Evolutionary conservation across 2,888 invertebrate genomes (phyloP).

Genomic region (Abscondita cerata): DNA sequence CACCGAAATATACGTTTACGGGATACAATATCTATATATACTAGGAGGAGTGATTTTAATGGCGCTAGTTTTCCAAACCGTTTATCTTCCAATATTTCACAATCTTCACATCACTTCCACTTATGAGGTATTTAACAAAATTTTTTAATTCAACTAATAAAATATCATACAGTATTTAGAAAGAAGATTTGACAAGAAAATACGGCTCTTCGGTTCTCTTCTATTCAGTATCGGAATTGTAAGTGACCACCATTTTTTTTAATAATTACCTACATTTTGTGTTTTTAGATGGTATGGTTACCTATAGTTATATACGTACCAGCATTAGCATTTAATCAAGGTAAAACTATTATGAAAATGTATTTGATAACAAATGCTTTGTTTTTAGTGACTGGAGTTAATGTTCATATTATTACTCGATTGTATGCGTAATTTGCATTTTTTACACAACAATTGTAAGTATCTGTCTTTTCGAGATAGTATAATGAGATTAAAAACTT

Average conservation of each 20-base stretch:
- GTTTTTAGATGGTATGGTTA: slow-evolving; percentile 74
- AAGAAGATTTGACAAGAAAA: slow-evolving; percentile 71
- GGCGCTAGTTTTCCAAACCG: slow-evolving; percentile 69
- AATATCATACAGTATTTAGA: slow-evolving; percentile 68
- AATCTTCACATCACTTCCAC: slow-evolving; percentile 77
- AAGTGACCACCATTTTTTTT: no score
- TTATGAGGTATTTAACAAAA: slow-evolving; percentile 71
- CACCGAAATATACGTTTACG: slow-evolving; percentile 82
- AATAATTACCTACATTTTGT: no score
- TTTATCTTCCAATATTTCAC: slow-evolving; percentile 79
- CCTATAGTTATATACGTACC: slow-evolving; percentile 82
- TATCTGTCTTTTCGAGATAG: no score
- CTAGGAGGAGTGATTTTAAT: slow-evolving; percentile 69
- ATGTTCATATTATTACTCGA: slow-evolving; percentile 82
- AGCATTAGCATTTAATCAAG: slow-evolving; percentile 81
- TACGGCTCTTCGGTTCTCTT: slow-evolving; percentile 73
- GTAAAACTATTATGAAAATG: slow-evolving; percentile 55
- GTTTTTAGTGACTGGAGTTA: slow-evolving; percentile 80
- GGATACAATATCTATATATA: slow-evolving; percentile 77
- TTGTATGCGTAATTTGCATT: slow-evolving; percentile 83
- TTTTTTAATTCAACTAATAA: background rate
- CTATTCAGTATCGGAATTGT: slow-evolving; percentile 75
- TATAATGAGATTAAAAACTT: no score
- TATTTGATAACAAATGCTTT: background rate
- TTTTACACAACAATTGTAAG: slow-evolving; percentile 75